These are phyloP conservation scores for crab-eating macaque (Macaca fascicularis) DNA, from an alignment of 2,113 vertebrate species.

Conservation along the genomic window DNA sequence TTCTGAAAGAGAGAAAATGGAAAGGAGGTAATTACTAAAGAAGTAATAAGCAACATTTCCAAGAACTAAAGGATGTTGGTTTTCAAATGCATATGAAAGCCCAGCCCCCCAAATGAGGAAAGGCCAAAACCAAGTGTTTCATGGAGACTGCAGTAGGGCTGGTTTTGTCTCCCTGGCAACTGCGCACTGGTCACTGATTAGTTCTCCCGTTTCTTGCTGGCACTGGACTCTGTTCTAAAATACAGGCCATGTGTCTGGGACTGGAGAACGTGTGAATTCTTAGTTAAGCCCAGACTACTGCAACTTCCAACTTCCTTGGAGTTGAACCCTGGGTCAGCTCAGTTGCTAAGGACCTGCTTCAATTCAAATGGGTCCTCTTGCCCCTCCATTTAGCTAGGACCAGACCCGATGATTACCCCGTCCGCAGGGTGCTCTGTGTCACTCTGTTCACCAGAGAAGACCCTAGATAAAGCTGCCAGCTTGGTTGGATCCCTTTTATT, in stretches of 20 bases:
- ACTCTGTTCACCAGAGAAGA: not conserved
- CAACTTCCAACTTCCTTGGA: too few relatives aligned
- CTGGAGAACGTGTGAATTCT: not conserved
- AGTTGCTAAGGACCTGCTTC: not conserved
- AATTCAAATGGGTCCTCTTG: not conserved
- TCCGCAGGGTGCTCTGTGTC: not conserved
- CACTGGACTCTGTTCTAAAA: not conserved
- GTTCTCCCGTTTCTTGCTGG: not conserved
- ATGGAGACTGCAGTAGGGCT: too few relatives aligned
- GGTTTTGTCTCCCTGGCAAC: not conserved
- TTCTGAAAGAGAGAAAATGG: not conserved
- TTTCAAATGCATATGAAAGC: not conserved
- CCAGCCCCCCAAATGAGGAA: not conserved
- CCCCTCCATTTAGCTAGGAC: not conserved
- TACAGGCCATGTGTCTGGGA: not conserved
- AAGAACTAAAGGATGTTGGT: not conserved
- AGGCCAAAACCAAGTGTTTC: not conserved
- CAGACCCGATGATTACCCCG: accelerated
- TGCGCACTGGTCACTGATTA: not conserved
- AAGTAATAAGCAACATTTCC: not conserved
- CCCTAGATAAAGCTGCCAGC: not conserved
- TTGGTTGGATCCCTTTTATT: not conserved
- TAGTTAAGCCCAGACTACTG: not conserved
- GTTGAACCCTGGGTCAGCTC: not conserved
- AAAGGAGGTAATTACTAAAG: not conserved